Evolutionary conservation across 2,888 invertebrate species (phyloP), one percentile per base, ranked within the genome.

Genomic region (Tupiocoris notatus): DNA sequence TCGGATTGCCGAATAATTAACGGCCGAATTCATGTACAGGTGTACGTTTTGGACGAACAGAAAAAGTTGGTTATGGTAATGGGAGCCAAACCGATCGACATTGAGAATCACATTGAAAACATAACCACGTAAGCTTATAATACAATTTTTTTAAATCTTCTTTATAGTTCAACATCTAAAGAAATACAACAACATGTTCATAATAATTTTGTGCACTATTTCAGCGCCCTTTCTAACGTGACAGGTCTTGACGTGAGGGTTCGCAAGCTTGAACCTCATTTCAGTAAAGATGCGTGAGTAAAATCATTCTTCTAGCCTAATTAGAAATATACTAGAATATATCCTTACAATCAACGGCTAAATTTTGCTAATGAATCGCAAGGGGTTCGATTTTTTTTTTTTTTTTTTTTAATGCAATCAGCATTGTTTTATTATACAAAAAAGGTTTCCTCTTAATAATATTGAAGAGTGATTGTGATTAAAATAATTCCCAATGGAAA

Each of bases 241-340:
- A 93, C 93, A 1, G 92, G 92, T 2, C 88, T 89, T 81, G 94
- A 94, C 81, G 89, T 94, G 1, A 86, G 93, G 79, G 89, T 94
- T 58, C 86, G 93, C 71, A 88, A 93, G 82, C 83, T 94, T 67
- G 93, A 93, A 81, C 91, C 94, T 0, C 93, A 93, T 81, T 88
- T 91, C 82, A 90, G 91, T 80, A 87, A 87, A 77, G 86, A 86
- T 74, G 89, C 89, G 91, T 91, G 85, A 88, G 90, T 88, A 21
- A n/a, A n/a, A n/a, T n/a, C n/a, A n/a, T n/a, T n/a, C n/a, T n/a
- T n/a, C n/a, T n/a, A n/a, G n/a, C n/a, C n/a, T n/a, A n/a, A n/a
- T n/a, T n/a, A n/a, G n/a, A n/a, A n/a, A n/a, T n/a, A n/a, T n/a
- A n/a, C n/a, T n/a, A n/a, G n/a, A n/a, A n/a, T n/a, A n/a, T n/a